Evolutionary conservation across 2,113 vertebrate species (phyloP).

Genomic region (Gymnorhina tibicen): DNA sequence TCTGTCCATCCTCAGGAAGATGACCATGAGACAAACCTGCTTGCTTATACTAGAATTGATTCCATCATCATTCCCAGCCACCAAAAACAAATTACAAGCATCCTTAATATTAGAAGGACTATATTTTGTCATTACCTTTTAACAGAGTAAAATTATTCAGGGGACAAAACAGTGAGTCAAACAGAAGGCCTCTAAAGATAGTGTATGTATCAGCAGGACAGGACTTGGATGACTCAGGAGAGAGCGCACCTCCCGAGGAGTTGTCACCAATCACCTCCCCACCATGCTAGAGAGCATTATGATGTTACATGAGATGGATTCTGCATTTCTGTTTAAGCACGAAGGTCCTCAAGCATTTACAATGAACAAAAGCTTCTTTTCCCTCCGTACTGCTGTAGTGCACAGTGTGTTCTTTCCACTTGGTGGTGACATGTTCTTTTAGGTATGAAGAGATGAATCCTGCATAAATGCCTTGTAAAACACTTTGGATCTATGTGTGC

Average conservation of each 20-base stretch:
- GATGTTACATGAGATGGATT: background rate
- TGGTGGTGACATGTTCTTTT: constrained; percentile 3
- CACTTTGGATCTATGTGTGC: background rate
- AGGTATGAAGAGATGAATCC: background rate
- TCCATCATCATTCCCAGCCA: background rate
- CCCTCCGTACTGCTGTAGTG: background rate
- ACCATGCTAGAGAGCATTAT: background rate
- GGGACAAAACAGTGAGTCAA: background rate
- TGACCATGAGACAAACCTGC: background rate
- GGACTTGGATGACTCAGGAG: background rate
- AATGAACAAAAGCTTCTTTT: background rate
- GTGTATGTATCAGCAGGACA: background rate
- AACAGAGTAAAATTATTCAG: background rate
- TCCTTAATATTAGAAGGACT: background rate
- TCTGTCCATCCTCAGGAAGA: background rate
- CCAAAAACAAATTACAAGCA: background rate
- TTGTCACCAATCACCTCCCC: background rate
- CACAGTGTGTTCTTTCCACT: constrained; percentile 40
- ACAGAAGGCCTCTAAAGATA: background rate
- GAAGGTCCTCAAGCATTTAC: background rate
- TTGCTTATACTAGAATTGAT: background rate
- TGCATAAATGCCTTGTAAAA: background rate
- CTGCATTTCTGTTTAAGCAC: background rate
- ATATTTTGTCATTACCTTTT: background rate
- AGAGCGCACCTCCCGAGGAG: background rate